Conservation (phyloP, 37 sponge, comb jelly and placozoan genomes). For the Spongilla lacustris region DNA sequence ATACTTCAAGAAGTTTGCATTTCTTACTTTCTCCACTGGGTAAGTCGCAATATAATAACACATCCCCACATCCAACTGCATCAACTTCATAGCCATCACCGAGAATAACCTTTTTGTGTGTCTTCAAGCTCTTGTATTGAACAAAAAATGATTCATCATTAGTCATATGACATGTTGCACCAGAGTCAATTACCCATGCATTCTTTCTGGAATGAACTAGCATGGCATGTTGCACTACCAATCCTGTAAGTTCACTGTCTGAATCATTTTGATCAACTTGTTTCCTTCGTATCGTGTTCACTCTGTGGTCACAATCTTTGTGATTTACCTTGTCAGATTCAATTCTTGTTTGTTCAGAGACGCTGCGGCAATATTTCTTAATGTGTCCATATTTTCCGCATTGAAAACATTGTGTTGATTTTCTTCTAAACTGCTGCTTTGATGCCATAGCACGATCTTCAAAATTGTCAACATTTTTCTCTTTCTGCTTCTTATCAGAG, state of each 20-base stretch:
- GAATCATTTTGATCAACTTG: constrained; percentile 9
- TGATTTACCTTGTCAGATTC: neutral
- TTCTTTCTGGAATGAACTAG: constrained; percentile 15
- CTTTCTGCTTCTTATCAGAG: constrained; percentile 36
- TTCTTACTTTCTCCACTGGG: constrained; percentile 39
- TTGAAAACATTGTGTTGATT: constrained; percentile 9
- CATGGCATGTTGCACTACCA: neutral
- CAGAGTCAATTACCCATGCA: constrained; percentile 37
- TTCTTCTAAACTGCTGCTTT: neutral
- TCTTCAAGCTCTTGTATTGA: too few relatives aligned
- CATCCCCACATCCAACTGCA: too few relatives aligned
- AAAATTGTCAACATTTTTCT: constrained; percentile 7
- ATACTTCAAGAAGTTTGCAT: constrained; percentile 45
- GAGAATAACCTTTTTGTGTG: too few relatives aligned
- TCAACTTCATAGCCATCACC: too few relatives aligned
- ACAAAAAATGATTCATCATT: too few relatives aligned
- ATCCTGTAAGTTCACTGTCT: constrained; percentile 37
- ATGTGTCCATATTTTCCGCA: constrained; percentile 29
- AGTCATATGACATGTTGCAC: constrained; percentile 41
- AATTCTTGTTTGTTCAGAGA: too few relatives aligned
- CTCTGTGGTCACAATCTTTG: constrained; percentile 2
- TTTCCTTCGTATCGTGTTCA: too few relatives aligned
- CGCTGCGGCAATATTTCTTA: constrained; percentile 15
- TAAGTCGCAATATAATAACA: constrained; percentile 1
- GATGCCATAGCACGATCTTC: too few relatives aligned